A percentile compares a stretch with the other conserved stretches of the same genome.
Conservation (phyloP, 2,797 vertebrate genomes). For the Benthosema pterotum region DNA sequence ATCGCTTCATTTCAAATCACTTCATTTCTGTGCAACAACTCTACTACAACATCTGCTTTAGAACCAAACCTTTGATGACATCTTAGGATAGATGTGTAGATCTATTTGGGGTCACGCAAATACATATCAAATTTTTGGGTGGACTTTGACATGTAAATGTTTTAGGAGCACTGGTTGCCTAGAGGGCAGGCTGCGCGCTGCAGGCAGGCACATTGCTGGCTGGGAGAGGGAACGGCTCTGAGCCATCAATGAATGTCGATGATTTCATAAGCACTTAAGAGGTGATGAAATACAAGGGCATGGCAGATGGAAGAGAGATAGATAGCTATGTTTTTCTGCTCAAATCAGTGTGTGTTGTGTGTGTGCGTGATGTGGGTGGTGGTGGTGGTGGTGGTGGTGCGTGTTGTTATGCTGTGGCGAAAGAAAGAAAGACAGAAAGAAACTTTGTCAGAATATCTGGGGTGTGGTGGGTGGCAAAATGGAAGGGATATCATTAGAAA, state of each 20-base stretch:
- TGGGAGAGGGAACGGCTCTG: constrained; percentile 65
- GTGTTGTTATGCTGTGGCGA: not conserved
- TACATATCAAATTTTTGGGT: too few species aligned
- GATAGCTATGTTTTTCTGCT: constrained; percentile 42
- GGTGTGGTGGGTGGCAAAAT: constrained; percentile 52
- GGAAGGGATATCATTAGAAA: constrained; percentile 44
- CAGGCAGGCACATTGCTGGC: constrained; percentile 69
- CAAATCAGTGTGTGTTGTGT: constrained; percentile 13
- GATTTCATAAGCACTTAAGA: constrained; percentile 82
- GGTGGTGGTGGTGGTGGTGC: too few species aligned
- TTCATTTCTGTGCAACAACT: too few species aligned
- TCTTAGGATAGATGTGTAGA: too few species aligned
- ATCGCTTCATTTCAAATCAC: too few species aligned
- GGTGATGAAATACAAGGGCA: constrained; percentile 77
- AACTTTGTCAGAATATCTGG: constrained; percentile 49
- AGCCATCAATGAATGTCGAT: constrained; percentile 69
- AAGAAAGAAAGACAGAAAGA: constrained; percentile 42
- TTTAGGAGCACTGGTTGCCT: constrained; percentile 49
- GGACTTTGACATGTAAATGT: too few species aligned
- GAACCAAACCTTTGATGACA: too few species aligned
- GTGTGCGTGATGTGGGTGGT: not conserved
- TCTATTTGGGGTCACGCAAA: too few species aligned
- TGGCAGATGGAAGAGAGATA: constrained; percentile 63
- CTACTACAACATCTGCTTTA: too few species aligned
- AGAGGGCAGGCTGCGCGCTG: constrained; percentile 49